Base-by-base conservation (phyloP, 1,140 invertebrate genomes). In the Cotesia chilonis region DNA sequence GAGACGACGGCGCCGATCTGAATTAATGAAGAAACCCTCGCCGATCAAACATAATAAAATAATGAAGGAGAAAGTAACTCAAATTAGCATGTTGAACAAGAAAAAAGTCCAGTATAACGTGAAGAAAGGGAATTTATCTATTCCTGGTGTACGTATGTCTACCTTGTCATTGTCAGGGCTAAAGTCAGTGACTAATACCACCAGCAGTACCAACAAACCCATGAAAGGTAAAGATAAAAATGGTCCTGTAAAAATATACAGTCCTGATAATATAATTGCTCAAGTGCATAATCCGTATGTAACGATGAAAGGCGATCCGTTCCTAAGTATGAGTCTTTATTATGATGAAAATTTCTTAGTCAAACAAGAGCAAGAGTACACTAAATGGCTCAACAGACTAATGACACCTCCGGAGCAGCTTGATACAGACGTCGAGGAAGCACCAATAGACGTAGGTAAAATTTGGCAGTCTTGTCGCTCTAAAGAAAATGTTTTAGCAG, bases 341-440 rank as follows among this genome's bases (percentile, higher is more conserved):
- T 92, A 94, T 81, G 93, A 95, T 83, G 92, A 94, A 76, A 87
- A 90, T 78, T 95, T 94, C 87, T 89, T 96, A 9, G 89, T 92
- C 61, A 91, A 92, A 73, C 94, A 96, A 82, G 93, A 95, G 84
- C 84, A 86, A 0, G 92, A 94, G 74, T 96, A 97, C 77, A 93
- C 92, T 74, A 92, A 93, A 74, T 97, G 95, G 95, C 83, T 97
- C 0, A 97, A 97, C 84, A 93, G 92, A 68, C 86, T 97, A 41
- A 84, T 98, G 1, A 95, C 94, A 3, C 94, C 95, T 5, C 93
- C 94, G 1, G 84, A 87, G 70, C 81, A 85, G 68, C 75, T 87
- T 38, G 79, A 75, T 12, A 87, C 88, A 0, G 92, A 93, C 76
- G 83, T 93, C 0, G 90, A 92, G 75, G 90, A 91, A 47, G 90